Evolutionary conservation across 1,140 invertebrate genomes (phyloP).

Genomic region (Bombus ignitus): DNA sequence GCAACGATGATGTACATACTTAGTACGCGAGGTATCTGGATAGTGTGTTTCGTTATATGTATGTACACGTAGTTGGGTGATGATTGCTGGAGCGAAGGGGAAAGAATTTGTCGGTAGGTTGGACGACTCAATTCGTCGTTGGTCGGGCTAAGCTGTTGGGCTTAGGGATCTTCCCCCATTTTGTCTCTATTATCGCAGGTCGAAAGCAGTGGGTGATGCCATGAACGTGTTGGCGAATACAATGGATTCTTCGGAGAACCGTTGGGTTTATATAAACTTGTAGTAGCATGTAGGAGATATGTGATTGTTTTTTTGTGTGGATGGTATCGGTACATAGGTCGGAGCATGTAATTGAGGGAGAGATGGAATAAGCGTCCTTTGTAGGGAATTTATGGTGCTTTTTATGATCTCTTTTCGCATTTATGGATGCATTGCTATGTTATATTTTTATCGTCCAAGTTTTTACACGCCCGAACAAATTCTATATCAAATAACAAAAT

Average conservation of each 20-base stretch:
- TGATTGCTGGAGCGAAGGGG: background rate
- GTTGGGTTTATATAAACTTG: background rate
- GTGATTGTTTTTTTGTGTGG: background rate
- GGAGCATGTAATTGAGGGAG: background rate
- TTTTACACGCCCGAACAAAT: background rate
- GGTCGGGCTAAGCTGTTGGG: background rate
- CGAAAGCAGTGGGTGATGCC: background rate
- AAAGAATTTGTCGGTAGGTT: background rate
- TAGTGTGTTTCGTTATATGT: too few relatives aligned
- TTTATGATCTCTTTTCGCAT: background rate
- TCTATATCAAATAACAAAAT: background rate
- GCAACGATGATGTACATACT: slow-evolving; percentile 1
- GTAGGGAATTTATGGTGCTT: background rate
- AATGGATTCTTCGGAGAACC: background rate
- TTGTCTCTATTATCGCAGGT: slow-evolving; percentile 17
- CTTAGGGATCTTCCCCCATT: slow-evolving; percentile 9
- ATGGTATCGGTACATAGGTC: background rate
- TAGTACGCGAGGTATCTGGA: background rate
- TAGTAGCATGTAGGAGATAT: too few relatives aligned
- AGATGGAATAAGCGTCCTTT: background rate
- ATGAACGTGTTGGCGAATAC: background rate
- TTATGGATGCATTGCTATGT: background rate
- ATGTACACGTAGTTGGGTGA: background rate
- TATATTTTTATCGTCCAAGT: background rate
- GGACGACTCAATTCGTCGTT: slow-evolving; percentile 2